A percentile compares a stretch with the other conserved stretches of the same genome.
Evolutionary conservation across 2,797 vertebrate species (phyloP).

Genomic region (Sebastes iracundus): DNA sequence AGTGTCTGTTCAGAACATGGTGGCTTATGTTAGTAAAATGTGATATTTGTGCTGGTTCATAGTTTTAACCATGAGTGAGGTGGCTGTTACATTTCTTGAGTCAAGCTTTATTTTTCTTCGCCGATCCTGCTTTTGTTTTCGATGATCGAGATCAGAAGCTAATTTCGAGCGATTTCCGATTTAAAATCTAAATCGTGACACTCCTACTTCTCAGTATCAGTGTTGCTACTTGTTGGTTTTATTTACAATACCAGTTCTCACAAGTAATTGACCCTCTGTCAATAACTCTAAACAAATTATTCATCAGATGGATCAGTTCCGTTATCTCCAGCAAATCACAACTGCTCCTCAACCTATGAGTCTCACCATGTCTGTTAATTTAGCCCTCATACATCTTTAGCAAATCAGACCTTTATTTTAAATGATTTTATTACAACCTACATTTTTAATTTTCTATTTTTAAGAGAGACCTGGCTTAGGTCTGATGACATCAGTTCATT

Average conservation of each 20-base stretch:
- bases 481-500: too few species aligned
- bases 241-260: neutral
- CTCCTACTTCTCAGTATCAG: neutral
- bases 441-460: neutral
- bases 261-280: neutral
- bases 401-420: neutral
- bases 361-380: neutral
- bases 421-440: neutral
- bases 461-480: neutral
- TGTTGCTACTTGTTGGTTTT: neutral
- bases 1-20: too few species aligned
- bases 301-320: neutral
- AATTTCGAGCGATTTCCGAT: too few species aligned
- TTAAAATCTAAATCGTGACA: too few species aligned
- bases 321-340: neutral
- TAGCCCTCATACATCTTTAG: neutral
- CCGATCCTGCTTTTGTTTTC: too few species aligned
- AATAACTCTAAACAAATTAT: neutral
- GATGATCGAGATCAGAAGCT: too few species aligned
- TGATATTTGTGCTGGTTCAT: too few species aligned
- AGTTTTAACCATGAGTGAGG: too few species aligned
- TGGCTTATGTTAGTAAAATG: too few species aligned
- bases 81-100: too few species aligned
- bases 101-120: too few species aligned
- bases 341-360: neutral